Evolutionary conservation across 2,797 vertebrate genomes (phyloP), one percentile per base, ranked within the genome.

Genomic region (Fratercula arctica): DNA sequence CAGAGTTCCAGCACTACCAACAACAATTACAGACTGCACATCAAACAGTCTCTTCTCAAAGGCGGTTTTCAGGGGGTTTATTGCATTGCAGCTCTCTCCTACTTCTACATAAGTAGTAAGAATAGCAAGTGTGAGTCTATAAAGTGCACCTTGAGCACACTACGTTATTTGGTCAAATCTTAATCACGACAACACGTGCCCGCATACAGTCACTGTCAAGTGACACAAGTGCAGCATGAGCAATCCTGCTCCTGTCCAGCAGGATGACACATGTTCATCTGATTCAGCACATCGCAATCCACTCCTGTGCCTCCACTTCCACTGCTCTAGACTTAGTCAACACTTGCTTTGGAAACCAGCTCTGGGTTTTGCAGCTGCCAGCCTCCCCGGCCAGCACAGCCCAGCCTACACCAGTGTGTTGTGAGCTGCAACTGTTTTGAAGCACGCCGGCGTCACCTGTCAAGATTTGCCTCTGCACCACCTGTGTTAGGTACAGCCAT

Each of bases 231-330:
- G 46, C 68, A 70, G 70, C 41, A 54, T 72, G 77, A 96, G 68
- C 67, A 77, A 89, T 64, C 25, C 64, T 79, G 3, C 74, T 68
- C 25, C 85, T 75, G 67, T 18, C 85, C 95, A 94, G 78, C 63
- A 89, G 77, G 70, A 79, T 39, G 83, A 90, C 85, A 94, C 53
- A 25, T 7, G 68, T 46, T 77, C 18, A 56, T 76, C 67, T 89
- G 77, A 94, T 31, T 79, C 88, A 94, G 93, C 51, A 41, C 87
- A 85, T 70, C 83, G 70, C 70, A 85, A 67, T 37, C 41, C 77
- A 74, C 63, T 60, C 26, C 54, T 41, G 63, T 8, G 31, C 56
- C 67, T 87, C 46, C 46, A 82, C 92, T 94, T 70, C 77, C 80
- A 79, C 41, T 35, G 56, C 78, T 68, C 75, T 13, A 74, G 26